These are phyloP conservation scores for Nesoenas mayeri DNA, from an alignment of 2,113 vertebrate genomes.

Conservation along the genomic window DNA sequence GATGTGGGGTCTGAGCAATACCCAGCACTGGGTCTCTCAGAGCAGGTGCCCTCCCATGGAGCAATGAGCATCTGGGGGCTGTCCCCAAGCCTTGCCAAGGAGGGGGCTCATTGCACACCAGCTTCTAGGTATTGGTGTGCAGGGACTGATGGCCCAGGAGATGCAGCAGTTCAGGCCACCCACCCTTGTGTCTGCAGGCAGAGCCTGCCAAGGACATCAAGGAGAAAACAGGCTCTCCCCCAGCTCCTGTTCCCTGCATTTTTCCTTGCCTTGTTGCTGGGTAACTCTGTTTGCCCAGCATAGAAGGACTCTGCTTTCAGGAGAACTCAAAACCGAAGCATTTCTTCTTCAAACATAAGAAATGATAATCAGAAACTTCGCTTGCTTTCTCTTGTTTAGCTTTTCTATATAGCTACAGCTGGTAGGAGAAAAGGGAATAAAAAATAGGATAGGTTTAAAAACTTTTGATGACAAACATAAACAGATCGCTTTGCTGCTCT, in stretches of 20 bases:
- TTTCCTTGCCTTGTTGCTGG: not conserved
- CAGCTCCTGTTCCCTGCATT: not conserved
- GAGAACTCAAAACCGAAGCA: not conserved
- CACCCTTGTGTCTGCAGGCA: not conserved
- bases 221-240: not conserved
- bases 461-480: not conserved
- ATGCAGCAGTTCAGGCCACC: not conserved
- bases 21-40: accelerated
- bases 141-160: not conserved
- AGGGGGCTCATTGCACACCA: accelerated
- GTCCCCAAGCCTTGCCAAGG: not conserved
- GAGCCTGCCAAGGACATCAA: not conserved
- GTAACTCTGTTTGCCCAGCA: conserved; percentile 37
- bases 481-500: not conserved
- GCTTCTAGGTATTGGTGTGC: not conserved
- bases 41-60: not conserved
- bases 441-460: not conserved
- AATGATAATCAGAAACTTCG: not conserved
- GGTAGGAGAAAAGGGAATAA: not conserved
- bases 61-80: not conserved
- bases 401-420: not conserved
- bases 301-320: not conserved
- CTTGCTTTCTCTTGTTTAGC: not conserved
- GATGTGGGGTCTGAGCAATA: not conserved
- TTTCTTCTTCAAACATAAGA: conserved; percentile 39